Evolutionary conservation across 2,113 vertebrate species (phyloP).

Genomic region (Maccullochella peelii): DNA sequence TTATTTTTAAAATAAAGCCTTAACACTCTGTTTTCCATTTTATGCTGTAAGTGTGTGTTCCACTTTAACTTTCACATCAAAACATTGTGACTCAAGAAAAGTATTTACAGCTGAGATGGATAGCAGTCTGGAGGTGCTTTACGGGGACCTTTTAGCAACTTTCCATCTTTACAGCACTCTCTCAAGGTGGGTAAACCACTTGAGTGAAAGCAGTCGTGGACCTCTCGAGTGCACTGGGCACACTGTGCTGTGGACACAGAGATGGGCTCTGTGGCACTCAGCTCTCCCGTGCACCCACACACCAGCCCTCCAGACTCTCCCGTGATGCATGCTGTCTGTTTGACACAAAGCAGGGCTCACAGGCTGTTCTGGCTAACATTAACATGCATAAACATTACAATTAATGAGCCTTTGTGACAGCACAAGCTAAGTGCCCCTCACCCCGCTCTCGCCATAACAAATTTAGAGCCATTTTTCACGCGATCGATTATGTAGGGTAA

Average conservation of each 20-base stretch:
- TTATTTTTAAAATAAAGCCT: constrained; percentile 42
- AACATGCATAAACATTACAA: constrained; percentile 75
- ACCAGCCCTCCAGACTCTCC: constrained; percentile 16
- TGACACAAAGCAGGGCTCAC: constrained; percentile 72
- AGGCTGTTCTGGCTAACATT: constrained; percentile 70
- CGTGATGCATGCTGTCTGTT: constrained; percentile 41
- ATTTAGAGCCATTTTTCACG: constrained; percentile 57
- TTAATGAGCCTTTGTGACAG: constrained; percentile 67
- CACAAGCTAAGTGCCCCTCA: constrained; percentile 39
- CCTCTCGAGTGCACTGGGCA: constrained; percentile 20
- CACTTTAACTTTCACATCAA: constrained; percentile 39
- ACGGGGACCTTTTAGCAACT: constrained; percentile 21
- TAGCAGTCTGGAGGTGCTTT: constrained; percentile 9
- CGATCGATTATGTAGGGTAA: constrained; percentile 54
- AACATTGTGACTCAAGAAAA: constrained; percentile 42
- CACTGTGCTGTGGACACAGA: constrained; percentile 8
- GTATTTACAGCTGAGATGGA: constrained; percentile 27
- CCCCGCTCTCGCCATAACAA: constrained; percentile 36
- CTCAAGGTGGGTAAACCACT: constrained; percentile 24
- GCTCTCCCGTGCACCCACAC: constrained; percentile 5
- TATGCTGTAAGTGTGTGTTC: background rate
- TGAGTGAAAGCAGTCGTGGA: constrained; percentile 50
- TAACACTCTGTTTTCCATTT: constrained; percentile 41
- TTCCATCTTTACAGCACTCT: constrained; percentile 53
- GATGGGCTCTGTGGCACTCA: constrained; percentile 46